Evolutionary conservation across 2,888 invertebrate species (phyloP).

Genomic region (Polymixis flavicincta): DNA sequence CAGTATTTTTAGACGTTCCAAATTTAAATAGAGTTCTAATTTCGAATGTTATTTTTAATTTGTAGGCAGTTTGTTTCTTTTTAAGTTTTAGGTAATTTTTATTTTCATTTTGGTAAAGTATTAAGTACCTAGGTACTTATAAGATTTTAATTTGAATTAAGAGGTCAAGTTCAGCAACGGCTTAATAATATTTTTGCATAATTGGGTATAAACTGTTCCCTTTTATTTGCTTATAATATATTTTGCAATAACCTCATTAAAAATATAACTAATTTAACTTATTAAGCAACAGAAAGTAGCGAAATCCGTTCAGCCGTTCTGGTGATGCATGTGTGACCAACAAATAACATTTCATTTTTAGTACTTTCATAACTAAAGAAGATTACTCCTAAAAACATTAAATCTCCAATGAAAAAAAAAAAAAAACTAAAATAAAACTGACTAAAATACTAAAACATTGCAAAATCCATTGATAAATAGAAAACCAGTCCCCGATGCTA

Average conservation of each 20-base stretch:
- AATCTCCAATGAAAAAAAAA: neutral
- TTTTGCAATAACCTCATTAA: neutral
- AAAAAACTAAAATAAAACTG: neutral
- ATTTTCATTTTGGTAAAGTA: neutral
- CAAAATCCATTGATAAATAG: slow-evolving; percentile 37
- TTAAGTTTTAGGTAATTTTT: neutral
- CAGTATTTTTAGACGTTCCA: slow-evolving; percentile 64
- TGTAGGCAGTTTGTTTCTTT: neutral
- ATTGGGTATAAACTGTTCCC: neutral
- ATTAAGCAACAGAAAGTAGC: too few relatives aligned
- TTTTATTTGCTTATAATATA: too few relatives aligned
- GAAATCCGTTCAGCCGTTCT: too few relatives aligned
- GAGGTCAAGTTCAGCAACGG: neutral
- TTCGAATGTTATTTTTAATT: slow-evolving; percentile 47
- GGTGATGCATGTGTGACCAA: neutral
- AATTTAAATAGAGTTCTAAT: slow-evolving; percentile 64
- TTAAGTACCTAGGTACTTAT: too few relatives aligned
- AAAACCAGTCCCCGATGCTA: slow-evolving; percentile 44
- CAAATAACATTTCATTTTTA: neutral
- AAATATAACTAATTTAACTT: neutral
- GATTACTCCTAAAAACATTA: too few relatives aligned
- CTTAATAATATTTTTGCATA: neutral
- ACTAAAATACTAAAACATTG: slow-evolving; percentile 10
- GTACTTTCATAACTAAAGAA: too few relatives aligned
- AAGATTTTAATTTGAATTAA: neutral